Base-by-base conservation (phyloP, 2,113 vertebrate species). In the human region DNA sequence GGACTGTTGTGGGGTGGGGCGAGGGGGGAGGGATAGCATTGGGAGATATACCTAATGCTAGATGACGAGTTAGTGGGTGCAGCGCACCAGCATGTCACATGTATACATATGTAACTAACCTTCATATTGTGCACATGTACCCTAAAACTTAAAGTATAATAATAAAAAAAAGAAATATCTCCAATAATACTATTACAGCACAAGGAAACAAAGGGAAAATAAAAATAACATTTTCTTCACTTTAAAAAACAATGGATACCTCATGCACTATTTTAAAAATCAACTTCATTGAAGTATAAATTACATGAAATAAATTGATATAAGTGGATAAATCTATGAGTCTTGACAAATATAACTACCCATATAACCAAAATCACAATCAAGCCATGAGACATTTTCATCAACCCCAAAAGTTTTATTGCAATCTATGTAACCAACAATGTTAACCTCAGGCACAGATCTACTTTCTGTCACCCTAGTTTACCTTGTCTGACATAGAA, bases 161-260 rank as follows among this genome's bases (percentile, higher is more conserved):
- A 40, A 40, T 40, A 40, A 40, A 40, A 40, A 40, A 40, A 40
- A 35, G 50, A 90, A 96, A 86, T 59, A 52, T 90, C 35, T 91
- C 57, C 93, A 95, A 78, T 64, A 94, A 82, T 93, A 95, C 86
- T 76, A 93, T 40, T 78, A 82, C 25, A 92, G 11, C 55, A 88
- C 2, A 76, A 50, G 40, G 32, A 94, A 96, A 95, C 57, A 89
- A 93, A 94, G 72, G 25, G 13, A 70, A 96, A 87, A 82, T 6
- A 59, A 50, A 89, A 81, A 92, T 14, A 48, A 1, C 8, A 72
- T 79, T 90, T 91, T 78, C 66, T 16, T 16, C 8, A 76, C 86
- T 6, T 89, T 68, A 52, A 91, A 94, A 94, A 96, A 66, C 35
- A 93, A 82, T 27, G 35, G 8, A 79, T 8, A 70, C 14, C 45